Percentiles rank a stretch among this genome's conserved stretches.
Evolutionary conservation across 2,888 invertebrate genomes (phyloP).

Genomic region (Neoitamus cyanurus): DNA sequence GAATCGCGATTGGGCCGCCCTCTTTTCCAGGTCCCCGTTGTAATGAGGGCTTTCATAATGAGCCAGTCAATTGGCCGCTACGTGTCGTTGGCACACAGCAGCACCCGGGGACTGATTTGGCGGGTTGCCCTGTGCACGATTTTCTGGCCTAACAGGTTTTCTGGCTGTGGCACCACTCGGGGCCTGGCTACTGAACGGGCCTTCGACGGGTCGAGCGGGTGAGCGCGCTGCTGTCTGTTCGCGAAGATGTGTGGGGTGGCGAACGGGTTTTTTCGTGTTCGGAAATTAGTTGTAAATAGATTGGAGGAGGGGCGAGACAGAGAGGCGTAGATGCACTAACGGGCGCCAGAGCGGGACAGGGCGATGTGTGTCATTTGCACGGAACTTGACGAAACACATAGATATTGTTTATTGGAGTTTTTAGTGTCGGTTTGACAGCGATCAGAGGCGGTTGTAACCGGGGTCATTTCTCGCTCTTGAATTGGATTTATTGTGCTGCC

Average conservation of each 20-base stretch:
- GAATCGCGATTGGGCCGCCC: background rate
- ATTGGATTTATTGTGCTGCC: constrained; percentile 7
- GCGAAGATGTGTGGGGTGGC: background rate
- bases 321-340: background rate
- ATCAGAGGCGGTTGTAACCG: constrained; percentile 54
- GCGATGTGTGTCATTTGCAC: background rate
- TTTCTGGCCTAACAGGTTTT: constrained; percentile 38
- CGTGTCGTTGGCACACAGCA: background rate
- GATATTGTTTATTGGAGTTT: constrained; percentile 47
- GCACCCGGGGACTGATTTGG: background rate
- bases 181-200: background rate
- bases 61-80: constrained; percentile 39
- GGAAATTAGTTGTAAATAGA: constrained; percentile 3
- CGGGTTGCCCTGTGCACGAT: constrained; percentile 9
- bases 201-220: background rate
- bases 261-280: constrained; percentile 17
- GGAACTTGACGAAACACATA: constrained; percentile 43
- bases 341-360: background rate
- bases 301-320: constrained; percentile 9
- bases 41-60: constrained; percentile 28
- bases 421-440: constrained; percentile 58
- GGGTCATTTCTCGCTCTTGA: constrained; percentile 4
- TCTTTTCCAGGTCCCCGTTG: background rate
- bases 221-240: background rate
- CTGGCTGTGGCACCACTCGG: background rate